Evolutionary conservation across 1,140 invertebrate genomes (phyloP), one percentile per base, ranked within the genome.

Genomic region (Condylostylus longicornis): DNA sequence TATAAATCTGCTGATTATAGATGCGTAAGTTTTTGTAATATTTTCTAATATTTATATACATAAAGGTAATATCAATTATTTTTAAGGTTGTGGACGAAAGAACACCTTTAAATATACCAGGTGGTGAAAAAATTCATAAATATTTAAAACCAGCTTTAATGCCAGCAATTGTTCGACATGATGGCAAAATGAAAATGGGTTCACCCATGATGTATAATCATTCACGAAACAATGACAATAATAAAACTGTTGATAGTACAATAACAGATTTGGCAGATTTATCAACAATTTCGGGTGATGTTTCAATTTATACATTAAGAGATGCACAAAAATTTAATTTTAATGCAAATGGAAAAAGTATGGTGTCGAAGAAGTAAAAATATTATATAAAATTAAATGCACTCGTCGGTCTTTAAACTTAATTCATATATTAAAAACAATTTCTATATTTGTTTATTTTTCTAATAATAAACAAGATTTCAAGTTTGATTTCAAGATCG

Each of bases 241-340:
- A 15, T 15, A 38, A 41, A 9, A 12, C 23, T 18, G 12, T 18
- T 18, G 28, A 30, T 18, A 12, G 13, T 20, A 8, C 23, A 31
- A 23, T 7, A 15, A 19, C 9, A 6, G 42, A 61, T 43, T 48
- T 63, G 25, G 61, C 59, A 8, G 52, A 63, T 53, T 33, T 63
- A 15, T 51, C 53, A 4, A 32, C 62, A 1, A 51, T 53, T 19
- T 50, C 56, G 3, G 56, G 58, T 8, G 61, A 63, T 41, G 42
- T 63, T 19, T 63, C 61, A 10, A 19, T 63, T 9, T 56, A 59
- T 23, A 58, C 55, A 0, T 45, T 58, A 4, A 54, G 49, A 30
- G 55, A 58, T 50, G 55, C 55, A 6, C 48, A 56, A 22, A 58
- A 55, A 29, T 53, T 58, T 44, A n/a, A n/a, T n/a, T n/a, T n/a